Base-by-base conservation (phyloP, 2,888 invertebrate genomes). In the Macrosoma leucophasiata region DNA sequence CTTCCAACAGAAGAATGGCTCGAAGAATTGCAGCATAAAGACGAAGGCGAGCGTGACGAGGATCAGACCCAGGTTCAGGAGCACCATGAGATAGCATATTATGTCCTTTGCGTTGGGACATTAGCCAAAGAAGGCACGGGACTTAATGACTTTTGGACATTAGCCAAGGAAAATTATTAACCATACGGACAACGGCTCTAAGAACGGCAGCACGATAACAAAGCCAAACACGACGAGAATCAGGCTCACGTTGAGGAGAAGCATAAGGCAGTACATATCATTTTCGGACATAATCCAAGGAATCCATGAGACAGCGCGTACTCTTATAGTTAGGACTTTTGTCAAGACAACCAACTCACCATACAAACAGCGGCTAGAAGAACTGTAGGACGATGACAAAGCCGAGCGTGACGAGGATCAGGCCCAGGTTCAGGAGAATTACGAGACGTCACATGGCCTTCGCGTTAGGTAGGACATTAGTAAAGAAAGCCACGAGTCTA, bases 381-480 rank as follows among this genome's bases (percentile, higher is more conserved):
- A 95, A 92, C 77, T 95, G 95, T 59, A 95, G 89, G 46, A 95
- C 95, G 62, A 95, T 93, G 46, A 94, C 94, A 62, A 95, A 94
- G 43, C 95, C 95, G 23, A 95, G 86, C 12, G 94, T 93, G 50
- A 95, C 91, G 50, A 95, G 88, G 56, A 95, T 94, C 19, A 95
- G 88, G 2, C 93, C 95, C 50, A 95, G 84, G 74, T 95, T 95
- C 21, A 95, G 87, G 5, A 95, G 87, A 55, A 95, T 82, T 92
- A 95, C 93, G 33, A 95, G 87, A 57, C 95, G 95, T 72, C 95
- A 95, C 17, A 17, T 5, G 17, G 17, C 17, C 17, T 17, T n/a
- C n/a, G n/a, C n/a, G n/a, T n/a, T n/a, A n/a, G n/a, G n/a, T n/a
- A n/a, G n/a, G n/a, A n/a, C n/a, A n/a, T n/a, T n/a, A n/a, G n/a